Base-by-base conservation (phyloP, 2,113 vertebrate genomes). In the Corythoichthys haematopterus region DNA sequence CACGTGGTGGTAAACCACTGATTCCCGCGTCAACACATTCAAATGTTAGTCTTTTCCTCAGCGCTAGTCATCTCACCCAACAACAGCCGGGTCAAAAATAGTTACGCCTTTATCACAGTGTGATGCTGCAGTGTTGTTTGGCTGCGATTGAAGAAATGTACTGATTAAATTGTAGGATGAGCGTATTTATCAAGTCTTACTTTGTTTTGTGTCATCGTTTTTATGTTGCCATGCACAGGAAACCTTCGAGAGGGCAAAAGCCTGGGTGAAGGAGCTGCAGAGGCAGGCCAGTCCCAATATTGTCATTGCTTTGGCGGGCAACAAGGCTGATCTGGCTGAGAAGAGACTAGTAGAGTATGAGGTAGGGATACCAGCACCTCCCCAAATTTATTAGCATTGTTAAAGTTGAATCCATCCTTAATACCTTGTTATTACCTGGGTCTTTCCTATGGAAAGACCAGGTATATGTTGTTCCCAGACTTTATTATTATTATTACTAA, bases 251-350 rank as follows among this genome's bases (percentile, higher is more conserved):
- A 69, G 93, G 70, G 93, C 92, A 61, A 94, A 94, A 64, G 92
- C 92, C 66, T 94, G 93, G 93, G 93, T 94, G 71, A 94, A 93
- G 82, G 93, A 94, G 81, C 88, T 94, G 68, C 93, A 94, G 86
- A 87, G 93, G 68, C 93, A 94, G 83, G 93, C 93, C 50, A 94
- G 93, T 79, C 93, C 93, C 6, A 94, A 93, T 84, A 94, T 94
- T 2, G 93, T 94, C 36, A 94, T 94, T 0, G 92, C 92, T 1
- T 88, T 94, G 76, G 90, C 93, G 15, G 92, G 93, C 46, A 94
- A 94, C 85, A 94, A 94, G 71, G 90, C 92, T 0, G 93, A 94
- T 78, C 84, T 94, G 61, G 86, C 93, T 1, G 92, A 93, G 73
- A 93, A 92, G 87, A 90, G 93, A 75, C 90, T 93, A 79, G 92